A percentile compares a stretch with the other conserved stretches of the same genome.
These are phyloP conservation scores for Xestobium rufovillosum DNA, from an alignment of 2,888 invertebrate species.

Conservation along the genomic window DNA sequence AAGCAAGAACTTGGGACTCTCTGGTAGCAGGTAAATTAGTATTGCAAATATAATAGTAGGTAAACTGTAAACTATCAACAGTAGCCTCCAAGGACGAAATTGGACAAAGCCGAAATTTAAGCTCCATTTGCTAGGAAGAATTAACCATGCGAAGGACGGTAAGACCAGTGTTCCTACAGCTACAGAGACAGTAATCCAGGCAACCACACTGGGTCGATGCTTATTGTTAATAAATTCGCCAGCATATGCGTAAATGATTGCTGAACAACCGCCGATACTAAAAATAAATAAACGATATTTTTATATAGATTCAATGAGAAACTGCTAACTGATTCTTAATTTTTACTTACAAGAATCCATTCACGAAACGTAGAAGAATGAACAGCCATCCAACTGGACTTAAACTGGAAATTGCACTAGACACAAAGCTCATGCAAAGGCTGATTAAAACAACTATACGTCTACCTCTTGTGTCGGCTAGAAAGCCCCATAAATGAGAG, in stretches of 20 bases:
- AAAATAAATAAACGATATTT: no score
- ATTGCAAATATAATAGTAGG: constrained; percentile 36
- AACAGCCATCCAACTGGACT: constrained; percentile 47
- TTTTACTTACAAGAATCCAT: constrained; percentile 46
- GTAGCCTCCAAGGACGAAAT: constrained; percentile 38
- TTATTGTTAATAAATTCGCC: constrained; percentile 47
- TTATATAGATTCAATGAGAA: no score
- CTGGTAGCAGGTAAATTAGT: constrained; percentile 35
- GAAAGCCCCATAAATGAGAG: constrained; percentile 53
- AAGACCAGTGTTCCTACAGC: constrained; percentile 38
- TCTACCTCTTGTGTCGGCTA: constrained; percentile 50
- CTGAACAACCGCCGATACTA: constrained; percentile 44
- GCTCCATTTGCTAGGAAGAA: constrained; percentile 34
- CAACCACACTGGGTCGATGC: constrained; percentile 42
- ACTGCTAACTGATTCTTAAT: no score
- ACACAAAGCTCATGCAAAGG: constrained; percentile 43
- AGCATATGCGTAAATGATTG: constrained; percentile 46
- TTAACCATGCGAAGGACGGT: constrained; percentile 39
- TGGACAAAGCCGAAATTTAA: no score
- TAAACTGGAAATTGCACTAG: constrained; percentile 47
- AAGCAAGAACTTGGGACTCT: constrained; percentile 42
- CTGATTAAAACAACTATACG: constrained; percentile 45
- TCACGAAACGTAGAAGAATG: constrained; percentile 46
- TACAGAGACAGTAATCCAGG: constrained; percentile 40
- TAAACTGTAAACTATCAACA: constrained; percentile 36